phyloP scores from a whole-genome alignment of 2,797 vertebrate species.

The Urosaurus nigricauda region DNA sequence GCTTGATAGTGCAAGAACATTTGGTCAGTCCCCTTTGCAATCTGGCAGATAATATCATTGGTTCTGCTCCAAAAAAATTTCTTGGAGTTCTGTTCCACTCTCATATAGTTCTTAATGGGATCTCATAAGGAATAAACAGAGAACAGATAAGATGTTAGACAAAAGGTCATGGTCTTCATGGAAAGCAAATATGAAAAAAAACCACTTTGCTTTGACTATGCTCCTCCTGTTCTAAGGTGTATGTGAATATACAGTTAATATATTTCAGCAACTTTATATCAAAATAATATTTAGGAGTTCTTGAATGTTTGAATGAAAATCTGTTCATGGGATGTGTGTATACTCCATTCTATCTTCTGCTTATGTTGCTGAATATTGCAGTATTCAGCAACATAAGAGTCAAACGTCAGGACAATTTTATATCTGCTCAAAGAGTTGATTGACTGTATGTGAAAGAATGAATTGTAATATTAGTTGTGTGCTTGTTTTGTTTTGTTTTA shows the following conservation, averaged over 20 bases:
- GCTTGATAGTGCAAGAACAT: background rate
- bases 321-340: background rate
- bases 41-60: background rate
- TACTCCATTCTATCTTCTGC: background rate
- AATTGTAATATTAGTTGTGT: background rate
- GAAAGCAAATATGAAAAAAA: background rate
- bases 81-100: background rate
- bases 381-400: too few species aligned
- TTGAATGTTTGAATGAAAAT: background rate
- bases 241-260: background rate
- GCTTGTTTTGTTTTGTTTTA: background rate
- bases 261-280: background rate
- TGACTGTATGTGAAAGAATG: constrained; percentile 11
- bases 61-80: background rate
- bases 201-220: background rate
- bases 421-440: background rate
- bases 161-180: background rate
- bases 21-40: background rate
- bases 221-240: background rate
- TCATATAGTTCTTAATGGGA: background rate
- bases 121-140: background rate
- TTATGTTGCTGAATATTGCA: background rate
- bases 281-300: background rate
- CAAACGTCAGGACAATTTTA: background rate
- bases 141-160: background rate